Base-by-base conservation (phyloP, 2,797 vertebrate species). In the Sylvilagus floridanus region DNA sequence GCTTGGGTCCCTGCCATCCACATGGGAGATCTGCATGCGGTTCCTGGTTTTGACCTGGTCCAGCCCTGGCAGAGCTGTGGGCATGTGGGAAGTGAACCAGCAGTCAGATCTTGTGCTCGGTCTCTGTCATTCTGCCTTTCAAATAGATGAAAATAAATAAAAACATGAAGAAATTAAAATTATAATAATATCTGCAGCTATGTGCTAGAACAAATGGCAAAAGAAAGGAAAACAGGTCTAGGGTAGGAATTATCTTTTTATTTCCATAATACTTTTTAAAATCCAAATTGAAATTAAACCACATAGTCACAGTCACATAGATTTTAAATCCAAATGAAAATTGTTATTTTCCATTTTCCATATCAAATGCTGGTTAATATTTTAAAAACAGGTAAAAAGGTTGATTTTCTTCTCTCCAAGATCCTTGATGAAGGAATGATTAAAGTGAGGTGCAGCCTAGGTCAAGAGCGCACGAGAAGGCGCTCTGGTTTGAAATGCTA, bases 401-500 rank as follows among this genome's bases (percentile, higher is more conserved):
- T 28, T 84, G 6, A 28, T 52, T 65, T 84, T 75, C 21, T 82
- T 65, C 28, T 79, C 24, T 95, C 32, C 37, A 87, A 90, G 57
- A 71, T 81, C 17, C 3, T 2, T 2, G 21, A 24, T 47, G 6
- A 47, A 91, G 42, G 69, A 13, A 57, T 68, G 65, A 9, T 1
- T 75, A 11, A 42, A 71, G n/a, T 30, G 0, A 68, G 26, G 7
- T 79, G 65, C 21, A 37, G 19, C 28, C 73, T 75, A 88, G 50
- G 26, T 82, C 7, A 2, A 22, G 21, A 81, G 50, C 24, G 19
- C 71, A 12, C 82, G 89, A 16, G 21, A 50, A 68, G 10, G n/a
- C 4, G 32, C 82, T 47, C 47, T 85, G 24, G 35, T 83, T 94
- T 84, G 52, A 66, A 96, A 96, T 93, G 32, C 92, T 93, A 12